Base-by-base conservation (phyloP, 2,797 vertebrate genomes). In the Sebastolobus altivelis region DNA sequence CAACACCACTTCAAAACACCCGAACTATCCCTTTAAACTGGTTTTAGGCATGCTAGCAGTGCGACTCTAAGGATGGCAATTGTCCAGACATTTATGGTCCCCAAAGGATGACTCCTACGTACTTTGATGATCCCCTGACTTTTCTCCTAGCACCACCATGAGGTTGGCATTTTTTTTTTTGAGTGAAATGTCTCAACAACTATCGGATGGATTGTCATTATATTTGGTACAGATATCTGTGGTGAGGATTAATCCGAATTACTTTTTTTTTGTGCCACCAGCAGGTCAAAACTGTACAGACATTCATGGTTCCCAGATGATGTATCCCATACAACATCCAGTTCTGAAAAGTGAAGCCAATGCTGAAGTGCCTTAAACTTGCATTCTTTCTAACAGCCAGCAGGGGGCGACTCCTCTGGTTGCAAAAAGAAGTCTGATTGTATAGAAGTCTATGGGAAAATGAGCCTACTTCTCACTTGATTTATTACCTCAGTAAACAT, bases 101-200 rank as follows among this genome's bases (percentile, higher is more conserved):
- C 6, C 12, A 54, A 22, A 54, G 31, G 8, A 49, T 54, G 49
- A 22, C 5, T 35, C 20, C 46, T 11, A 65, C 62, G 27, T 12
- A 40, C 62, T 8, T 27, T 10, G 3, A 8, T 25, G 25, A 25
- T 25, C 25, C 12, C 7, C n/a, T 40, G 37, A 43, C 61, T 63
- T 29, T 65, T 29, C 38, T 25, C 27, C 38, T 27, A 65, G 40
- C 11, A 4, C 10, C 22, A 25, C n/a, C n/a, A 43, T 43, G 22
- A 27, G 22, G 61, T 63, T 13, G 18, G 18, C 5, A 35, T 35
- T 61, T 37, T 35, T 61, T 22, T 37, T 37, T n/a, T 60, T 61
- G n/a, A n/a, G 60, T 66, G 16, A 69, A 37, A 55, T 68, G n/a
- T 46, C 63, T 65, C 63, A 52, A 13, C 20, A 52, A 35, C 18